Base-by-base conservation (phyloP, 2,888 invertebrate genomes). In the Lymantria monacha region DNA sequence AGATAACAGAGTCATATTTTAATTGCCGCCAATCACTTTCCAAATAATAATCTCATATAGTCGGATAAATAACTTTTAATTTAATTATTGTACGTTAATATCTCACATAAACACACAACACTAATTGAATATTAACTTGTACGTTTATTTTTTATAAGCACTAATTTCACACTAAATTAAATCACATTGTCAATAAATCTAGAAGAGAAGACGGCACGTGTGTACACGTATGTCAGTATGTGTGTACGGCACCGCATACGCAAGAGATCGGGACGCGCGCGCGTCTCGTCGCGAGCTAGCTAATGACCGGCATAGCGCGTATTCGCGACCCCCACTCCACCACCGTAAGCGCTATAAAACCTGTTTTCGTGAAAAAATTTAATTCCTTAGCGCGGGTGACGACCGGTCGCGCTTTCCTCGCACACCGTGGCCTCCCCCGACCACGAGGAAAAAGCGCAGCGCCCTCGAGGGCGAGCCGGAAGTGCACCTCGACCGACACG, bases 311-410 rank as follows among this genome's bases (percentile, higher is more conserved):
- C 83, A 76, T 76, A 82, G 75, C 85, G 87, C 82, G 83, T 85
- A 86, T 87, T 88, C 85, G 89, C 87, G 83, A 86, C 84, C 88
- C 89, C 87, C 89, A 85, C 87, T 85, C 87, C 80, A 72, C 80
- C 76, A 78, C 81, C 66, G 80, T 83, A 84, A 82, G 79, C 80
- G 87, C 85, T 90, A 90, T 91, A 87, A 88, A 91, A 91, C 91
- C 88, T 85, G 90, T 89, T 89, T 88, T 88, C 85, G 84, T 90
- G 89, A 90, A 90, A 90, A 90, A 82, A 81, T 87, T 87, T 87
- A 87, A 88, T 87, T 85, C 82, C 83, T 78, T 69, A 70, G 77
- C 73, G 80, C 85, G 86, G 83, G 85, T 89, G 87, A 85, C 86
- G 88, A 87, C 86, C 87, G 85, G 77, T 76, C 86, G 85, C 86